Evolutionary conservation across 2,888 invertebrate genomes (phyloP), one percentile per base, ranked within the genome.

Genomic region (Polyommatus iphigenia): DNA sequence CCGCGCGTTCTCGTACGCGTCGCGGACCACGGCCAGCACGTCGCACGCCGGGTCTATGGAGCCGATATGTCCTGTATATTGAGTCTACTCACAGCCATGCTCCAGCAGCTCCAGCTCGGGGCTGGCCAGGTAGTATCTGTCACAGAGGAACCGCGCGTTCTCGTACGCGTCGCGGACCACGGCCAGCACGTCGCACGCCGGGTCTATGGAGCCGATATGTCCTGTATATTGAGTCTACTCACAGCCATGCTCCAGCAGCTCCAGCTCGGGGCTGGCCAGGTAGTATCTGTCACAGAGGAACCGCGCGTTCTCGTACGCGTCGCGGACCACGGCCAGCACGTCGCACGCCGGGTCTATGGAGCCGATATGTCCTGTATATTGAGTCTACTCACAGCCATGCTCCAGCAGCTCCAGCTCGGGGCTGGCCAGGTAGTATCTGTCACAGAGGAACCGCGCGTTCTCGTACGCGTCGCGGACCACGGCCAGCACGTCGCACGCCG

Each of bases 271-370:
- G 80, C 99, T 97, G 1, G 97, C 96, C 86, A 99, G 93, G 91
- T 99, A 99, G 92, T 99, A 99, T 36, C 32, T 36, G 6, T 99
- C 99, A 94, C 99, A 99, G 67, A 99, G 96, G 91, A 99, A 99
- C 82, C 32, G 32, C 32, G 32, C 32, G 32, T 32, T 32, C 32
- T 32, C 32, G 32, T 32, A 32, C 3, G 32, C 32, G 32, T 32
- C 32, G 32, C 32, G 32, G 32, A 32, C 32, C 32, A 32, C 32
- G 32, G 32, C 32, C 32, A 32, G 32, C 32, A 32, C 32, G 32
- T 32, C 32, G 32, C 32, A 32, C 32, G 32, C 32, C 32, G 32
- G 32, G 32, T 2, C 32, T 32, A 32, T 32, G 32, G 32, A 3
- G 32, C 32, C 32, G 32, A 32, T 32, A 3, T 32, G 32, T 32